Percentiles rank a stretch among this genome's conserved stretches.
phyloP scores from a whole-genome alignment of 2,113 vertebrate genomes.

The Excalfactoria chinensis region DNA sequence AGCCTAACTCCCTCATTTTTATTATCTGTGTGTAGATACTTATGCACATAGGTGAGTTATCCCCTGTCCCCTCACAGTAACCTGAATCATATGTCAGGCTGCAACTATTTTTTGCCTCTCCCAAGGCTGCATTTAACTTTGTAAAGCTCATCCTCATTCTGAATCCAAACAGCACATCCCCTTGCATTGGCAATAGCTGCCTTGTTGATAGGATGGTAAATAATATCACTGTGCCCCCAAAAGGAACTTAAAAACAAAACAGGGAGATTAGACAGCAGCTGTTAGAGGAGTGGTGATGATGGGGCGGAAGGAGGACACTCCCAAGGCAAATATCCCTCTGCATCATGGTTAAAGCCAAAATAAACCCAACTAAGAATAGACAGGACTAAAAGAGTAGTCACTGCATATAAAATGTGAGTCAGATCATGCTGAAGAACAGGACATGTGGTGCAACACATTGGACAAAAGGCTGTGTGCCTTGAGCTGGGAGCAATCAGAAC shows the following conservation, averaged over 20 bases:
- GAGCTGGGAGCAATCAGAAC: neutral
- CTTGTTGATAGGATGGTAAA: neutral
- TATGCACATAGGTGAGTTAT: neutral
- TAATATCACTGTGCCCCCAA: neutral
- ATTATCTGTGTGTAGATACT: neutral
- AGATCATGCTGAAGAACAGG: neutral
- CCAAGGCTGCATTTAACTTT: neutral
- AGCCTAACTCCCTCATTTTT: neutral
- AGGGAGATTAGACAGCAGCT: constrained; percentile 51
- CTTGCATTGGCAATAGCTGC: neutral
- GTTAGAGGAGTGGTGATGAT: constrained; percentile 21
- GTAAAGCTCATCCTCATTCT: neutral
- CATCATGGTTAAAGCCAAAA: constrained; percentile 50
- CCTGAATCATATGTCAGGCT: neutral
- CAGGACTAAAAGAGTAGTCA: neutral
- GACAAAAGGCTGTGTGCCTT: constrained; percentile 1
- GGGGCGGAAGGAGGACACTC: constrained; percentile 38
- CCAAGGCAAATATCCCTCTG: constrained; percentile 58
- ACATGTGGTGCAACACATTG: neutral
- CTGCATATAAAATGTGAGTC: constrained; percentile 21
- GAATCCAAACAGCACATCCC: neutral
- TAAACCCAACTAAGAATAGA: constrained; percentile 60
- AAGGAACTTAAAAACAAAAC: constrained; percentile 55
- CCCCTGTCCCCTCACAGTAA: neutral
- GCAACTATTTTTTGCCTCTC: constrained; percentile 12